phyloP scores from a whole-genome alignment of 2,888 invertebrate species.

The Eurytoma adleriae region DNA sequence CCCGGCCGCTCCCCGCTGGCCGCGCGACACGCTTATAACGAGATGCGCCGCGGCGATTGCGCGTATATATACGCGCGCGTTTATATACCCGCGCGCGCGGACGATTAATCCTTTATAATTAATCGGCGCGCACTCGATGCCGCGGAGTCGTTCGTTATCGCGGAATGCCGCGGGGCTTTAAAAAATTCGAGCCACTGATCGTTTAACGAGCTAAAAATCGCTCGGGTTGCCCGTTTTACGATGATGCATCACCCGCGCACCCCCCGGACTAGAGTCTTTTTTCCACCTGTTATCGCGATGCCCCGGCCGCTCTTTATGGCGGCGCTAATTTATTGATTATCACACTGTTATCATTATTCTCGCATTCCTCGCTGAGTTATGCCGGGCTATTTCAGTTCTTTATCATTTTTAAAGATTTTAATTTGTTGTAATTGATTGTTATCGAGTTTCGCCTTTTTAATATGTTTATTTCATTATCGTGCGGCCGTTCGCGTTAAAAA shows the following conservation, averaged over 20 bases:
- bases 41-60: conserved; percentile 45
- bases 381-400: no score
- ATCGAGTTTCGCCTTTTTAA: no score
- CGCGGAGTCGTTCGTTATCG: conserved; percentile 19
- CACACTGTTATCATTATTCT: no score
- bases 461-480: no score
- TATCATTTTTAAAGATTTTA: no score
- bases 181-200: conserved; percentile 31
- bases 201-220: conserved; percentile 8
- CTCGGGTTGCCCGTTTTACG: conserved; percentile 2
- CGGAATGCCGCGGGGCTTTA: conserved; percentile 3
- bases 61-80: background rate
- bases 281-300: background rate
- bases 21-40: conserved; percentile 30
- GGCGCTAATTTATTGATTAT: no score
- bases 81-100: background rate
- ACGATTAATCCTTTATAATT: conserved; percentile 49
- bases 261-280: background rate
- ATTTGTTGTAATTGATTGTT: no score
- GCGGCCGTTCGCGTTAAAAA: no score
- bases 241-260: conserved; percentile 5
- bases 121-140: conserved; percentile 34
- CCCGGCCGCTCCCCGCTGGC: background rate
- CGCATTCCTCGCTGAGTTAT: no score
- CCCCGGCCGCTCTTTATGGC: no score